Base-by-base conservation (phyloP, 2,888 invertebrate genomes). In the Pteria penguin region DNA sequence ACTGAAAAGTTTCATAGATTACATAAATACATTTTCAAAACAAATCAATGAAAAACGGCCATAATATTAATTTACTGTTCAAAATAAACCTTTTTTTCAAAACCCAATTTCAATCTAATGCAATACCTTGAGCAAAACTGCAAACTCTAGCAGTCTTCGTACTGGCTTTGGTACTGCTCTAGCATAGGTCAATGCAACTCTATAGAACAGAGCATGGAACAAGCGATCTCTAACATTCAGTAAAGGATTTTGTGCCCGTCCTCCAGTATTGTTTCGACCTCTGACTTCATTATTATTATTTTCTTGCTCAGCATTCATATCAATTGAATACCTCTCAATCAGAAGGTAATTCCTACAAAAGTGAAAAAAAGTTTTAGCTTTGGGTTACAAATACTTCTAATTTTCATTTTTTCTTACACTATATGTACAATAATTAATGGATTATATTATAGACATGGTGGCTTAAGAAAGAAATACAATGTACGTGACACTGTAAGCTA, bases 191-290 rank as follows among this genome's bases (percentile, higher is more conserved):
- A 98, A 93, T 2, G 99, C 96, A 84, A 96, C 95, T 91, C 97
- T 96, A 91, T 97, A 91, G 93, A 99, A 98, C 84, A 99, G 94
- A 18, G 98, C 97, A 93, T 98, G 97, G 92, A 98, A 98, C 71
- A 98, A 93, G 84, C 98, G 94, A 92, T 98, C 98, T 87, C 98
- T 94, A 75, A 98, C 96, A 84, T 91, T 90, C 32, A 91, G 80
- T 31, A 91, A 80, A 2, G 91, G 91, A 72, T 91, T 91, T 54
- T 85, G 84, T 55, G 82, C 83, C 27, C 84, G 82, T n/a, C 82
- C 55, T 29, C 79, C 79, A 24, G 69, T 66, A 27, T 75, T 79
- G 22, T 79, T 72, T 3, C 65, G 63, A 2, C 58, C 74, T 11
- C 74, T 73, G 29, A 65, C 57, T n/a, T 73, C 72, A 57, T 80